Evolutionary conservation across 2,888 invertebrate genomes (phyloP), one percentile per base, ranked within the genome.

Genomic region (Mamestra brassicae): DNA sequence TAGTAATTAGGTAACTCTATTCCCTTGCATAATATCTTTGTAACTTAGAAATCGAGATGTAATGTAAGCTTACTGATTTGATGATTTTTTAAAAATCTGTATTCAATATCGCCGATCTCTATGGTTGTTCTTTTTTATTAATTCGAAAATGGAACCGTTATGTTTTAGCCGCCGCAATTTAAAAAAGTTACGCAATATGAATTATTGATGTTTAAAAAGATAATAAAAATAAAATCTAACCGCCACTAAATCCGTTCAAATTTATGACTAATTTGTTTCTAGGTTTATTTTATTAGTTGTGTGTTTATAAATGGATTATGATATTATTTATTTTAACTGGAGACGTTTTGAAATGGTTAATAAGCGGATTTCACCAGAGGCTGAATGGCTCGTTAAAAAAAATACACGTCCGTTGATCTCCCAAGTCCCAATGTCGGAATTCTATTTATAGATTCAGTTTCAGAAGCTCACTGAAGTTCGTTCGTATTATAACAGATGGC

Each of bases 391-490:
- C 38, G 57, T 74, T 68, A 68, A 75, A 74, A 75, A 74, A 75
- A 71, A 74, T 75, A 73, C 52, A 62, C 72, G 74, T 52, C 62
- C 62, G 71, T 79, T 82, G 82, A 82, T 84, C 81, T 74, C 68
- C 26, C 50, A 63, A 54, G 34, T 60, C 42, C 62, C 76, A 70
- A 75, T 74, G 77, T 75, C 61, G 73, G 69, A 66, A 55, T 74
- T 80, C 87, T 87, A 87, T 86, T 86, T 71, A 79, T 83, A 76
- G 76, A 45, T 75, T 71, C 63, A 55, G 78, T 77, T 80, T 76
- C 74, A 81, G 68, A 52, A 62, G 50, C 50, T 58, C 69, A 45
- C 63, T 15, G 77, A 68, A 81, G 83, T 87, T 73, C 85, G 42
- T 1, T 13, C 36, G 42, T 26, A 8, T 67, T 65, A 4, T 10